Conservation (phyloP, 2,113 vertebrate genomes). For the Sphaerodactylus townsendi region DNA sequence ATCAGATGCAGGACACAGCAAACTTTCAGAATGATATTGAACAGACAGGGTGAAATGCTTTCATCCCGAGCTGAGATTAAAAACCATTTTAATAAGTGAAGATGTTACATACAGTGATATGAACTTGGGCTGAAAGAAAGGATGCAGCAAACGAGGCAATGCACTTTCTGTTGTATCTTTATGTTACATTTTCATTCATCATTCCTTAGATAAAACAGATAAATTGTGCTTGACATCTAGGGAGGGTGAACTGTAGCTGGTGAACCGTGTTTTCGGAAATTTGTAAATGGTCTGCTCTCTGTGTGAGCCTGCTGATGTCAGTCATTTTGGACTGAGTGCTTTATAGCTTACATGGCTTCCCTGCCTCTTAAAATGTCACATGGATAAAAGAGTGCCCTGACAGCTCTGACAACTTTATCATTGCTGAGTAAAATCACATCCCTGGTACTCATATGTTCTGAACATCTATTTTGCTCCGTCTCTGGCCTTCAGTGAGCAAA, state of each 20-base stretch:
- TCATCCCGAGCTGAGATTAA: background rate
- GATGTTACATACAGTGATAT: background rate
- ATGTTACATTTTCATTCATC: background rate
- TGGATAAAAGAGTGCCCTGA: conserved; percentile 74
- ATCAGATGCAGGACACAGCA: too few relatives aligned
- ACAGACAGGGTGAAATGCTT: too few relatives aligned
- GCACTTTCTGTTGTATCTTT: background rate
- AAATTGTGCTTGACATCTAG: conserved; percentile 48
- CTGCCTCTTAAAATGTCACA: conserved; percentile 77
- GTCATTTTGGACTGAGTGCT: conserved; percentile 62
- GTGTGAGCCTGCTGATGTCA: conserved; percentile 61
- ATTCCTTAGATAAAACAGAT: conserved; percentile 48
- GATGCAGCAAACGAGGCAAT: background rate
- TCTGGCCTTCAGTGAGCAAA: conserved; percentile 55
- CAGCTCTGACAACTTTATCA: conserved; percentile 75
- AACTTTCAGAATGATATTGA: too few relatives aligned
- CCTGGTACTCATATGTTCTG: conserved; percentile 60
- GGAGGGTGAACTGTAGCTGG: conserved; percentile 47
- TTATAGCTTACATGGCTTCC: conserved; percentile 64
- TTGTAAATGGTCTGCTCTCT: conserved; percentile 62
- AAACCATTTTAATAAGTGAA: background rate
- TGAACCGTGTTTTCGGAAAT: conserved; percentile 66
- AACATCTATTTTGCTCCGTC: conserved; percentile 60
- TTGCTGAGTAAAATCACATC: conserved; percentile 66
- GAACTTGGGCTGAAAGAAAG: background rate